phyloP scores from a whole-genome alignment of 1,140 invertebrate species.

The Calosoma granatense region DNA sequence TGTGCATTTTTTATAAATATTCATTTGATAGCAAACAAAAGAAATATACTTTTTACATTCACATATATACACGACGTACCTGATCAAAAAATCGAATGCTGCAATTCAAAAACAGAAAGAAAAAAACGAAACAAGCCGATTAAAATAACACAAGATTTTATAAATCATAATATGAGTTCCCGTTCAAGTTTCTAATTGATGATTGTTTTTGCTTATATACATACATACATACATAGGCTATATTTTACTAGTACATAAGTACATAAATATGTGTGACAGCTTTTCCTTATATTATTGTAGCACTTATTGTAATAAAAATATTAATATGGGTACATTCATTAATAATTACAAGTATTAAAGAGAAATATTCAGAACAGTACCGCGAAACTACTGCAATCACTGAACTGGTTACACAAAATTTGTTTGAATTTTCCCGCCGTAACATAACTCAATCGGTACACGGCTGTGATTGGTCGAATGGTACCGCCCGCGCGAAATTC shows the following conservation, averaged over 20 bases:
- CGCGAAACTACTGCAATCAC: background rate
- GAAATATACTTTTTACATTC: no score
- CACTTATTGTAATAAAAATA: conserved; percentile 5
- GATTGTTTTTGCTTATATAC: no score
- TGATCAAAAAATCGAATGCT: background rate
- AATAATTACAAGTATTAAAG: background rate
- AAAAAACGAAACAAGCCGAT: no score
- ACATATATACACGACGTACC: background rate
- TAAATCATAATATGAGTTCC: no score
- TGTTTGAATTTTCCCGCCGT: background rate
- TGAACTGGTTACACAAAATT: background rate
- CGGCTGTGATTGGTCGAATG: no score
- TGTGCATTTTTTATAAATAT: no score
- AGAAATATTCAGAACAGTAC: no score
- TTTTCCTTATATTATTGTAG: conserved; percentile 6
- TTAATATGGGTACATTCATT: background rate
- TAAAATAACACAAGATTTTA: no score
- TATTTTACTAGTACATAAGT: background rate
- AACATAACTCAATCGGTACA: background rate
- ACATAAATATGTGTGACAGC: background rate
- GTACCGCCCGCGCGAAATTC: background rate
- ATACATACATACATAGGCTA: no score
- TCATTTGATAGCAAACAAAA: no score
- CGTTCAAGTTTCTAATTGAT: no score
- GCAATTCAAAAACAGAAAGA: no score